phyloP scores from a whole-genome alignment of 2,113 vertebrate genomes.

The Chlorocebus sabaeus region DNA sequence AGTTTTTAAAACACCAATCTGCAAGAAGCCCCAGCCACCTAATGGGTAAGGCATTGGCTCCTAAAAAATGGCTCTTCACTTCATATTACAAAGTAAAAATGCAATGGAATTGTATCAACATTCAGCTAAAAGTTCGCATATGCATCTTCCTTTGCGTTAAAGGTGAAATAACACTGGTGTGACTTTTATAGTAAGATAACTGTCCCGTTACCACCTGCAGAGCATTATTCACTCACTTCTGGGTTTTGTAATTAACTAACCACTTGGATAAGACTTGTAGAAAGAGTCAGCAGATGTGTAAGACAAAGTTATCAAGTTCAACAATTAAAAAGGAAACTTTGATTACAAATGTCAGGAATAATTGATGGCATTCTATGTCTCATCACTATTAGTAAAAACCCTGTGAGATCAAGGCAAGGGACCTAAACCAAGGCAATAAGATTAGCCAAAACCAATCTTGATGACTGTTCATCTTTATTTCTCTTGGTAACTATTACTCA shows the following conservation, averaged over 20 bases:
- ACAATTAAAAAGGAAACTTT: not conserved
- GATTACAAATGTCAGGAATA: not conserved
- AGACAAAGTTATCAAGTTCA: not conserved
- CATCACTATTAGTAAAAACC: not conserved
- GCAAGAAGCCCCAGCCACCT: slow-evolving; percentile 29
- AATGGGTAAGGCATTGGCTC: slow-evolving; percentile 82
- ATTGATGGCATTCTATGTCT: not conserved
- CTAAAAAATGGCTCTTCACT: slow-evolving; percentile 49
- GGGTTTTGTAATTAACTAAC: not conserved
- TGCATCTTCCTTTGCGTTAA: not conserved
- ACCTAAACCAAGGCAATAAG: not conserved
- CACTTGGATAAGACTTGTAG: not conserved
- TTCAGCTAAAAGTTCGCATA: not conserved
- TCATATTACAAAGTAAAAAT: not conserved
- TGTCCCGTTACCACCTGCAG: not conserved
- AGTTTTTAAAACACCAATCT: not conserved
- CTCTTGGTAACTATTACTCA: not conserved
- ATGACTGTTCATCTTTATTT: slow-evolving; percentile 1
- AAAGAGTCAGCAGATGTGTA: not conserved
- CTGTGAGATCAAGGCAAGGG: not conserved
- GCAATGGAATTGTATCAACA: not conserved
- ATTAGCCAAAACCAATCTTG: not conserved
- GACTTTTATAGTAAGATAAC: not conserved
- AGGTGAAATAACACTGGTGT: not conserved
- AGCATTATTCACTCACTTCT: not conserved